Percentiles rank a stretch among this genome's conserved stretches.
phyloP scores from a whole-genome alignment of 2,888 invertebrate genomes.

The Papilio elwesi region DNA sequence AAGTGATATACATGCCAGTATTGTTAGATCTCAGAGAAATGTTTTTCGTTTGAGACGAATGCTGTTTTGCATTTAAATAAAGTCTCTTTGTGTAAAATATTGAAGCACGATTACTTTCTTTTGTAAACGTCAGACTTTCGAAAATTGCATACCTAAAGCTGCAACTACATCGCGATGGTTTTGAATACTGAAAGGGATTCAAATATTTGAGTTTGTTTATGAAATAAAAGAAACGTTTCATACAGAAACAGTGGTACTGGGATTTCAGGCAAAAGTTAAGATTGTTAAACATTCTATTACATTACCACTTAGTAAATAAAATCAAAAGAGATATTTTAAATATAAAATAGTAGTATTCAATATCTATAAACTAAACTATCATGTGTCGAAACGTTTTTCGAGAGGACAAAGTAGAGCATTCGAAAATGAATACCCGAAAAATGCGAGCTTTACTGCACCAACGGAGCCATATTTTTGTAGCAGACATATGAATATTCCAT shows the following conservation, averaged over 20 bases:
- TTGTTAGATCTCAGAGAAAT: slow-evolving; percentile 10
- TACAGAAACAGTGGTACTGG: background rate
- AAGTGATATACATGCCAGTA: background rate
- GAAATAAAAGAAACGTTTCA: background rate
- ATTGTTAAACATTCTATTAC: background rate
- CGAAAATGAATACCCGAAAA: slow-evolving; percentile 9
- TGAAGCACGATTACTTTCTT: slow-evolving; percentile 35
- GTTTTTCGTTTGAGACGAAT: slow-evolving; percentile 17
- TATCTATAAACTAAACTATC: no score
- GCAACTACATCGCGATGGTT: slow-evolving; percentile 7
- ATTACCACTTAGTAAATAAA: no score
- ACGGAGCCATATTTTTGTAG: slow-evolving; percentile 23
- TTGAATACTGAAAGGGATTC: slow-evolving; percentile 5
- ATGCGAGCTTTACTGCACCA: slow-evolving; percentile 11
- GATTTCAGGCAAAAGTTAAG: background rate
- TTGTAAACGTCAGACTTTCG: slow-evolving; percentile 25
- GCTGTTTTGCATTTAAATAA: slow-evolving; percentile 17
- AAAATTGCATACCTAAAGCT: slow-evolving; percentile 32
- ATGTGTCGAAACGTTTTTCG: background rate
- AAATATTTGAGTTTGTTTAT: background rate
- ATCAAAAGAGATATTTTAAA: background rate
- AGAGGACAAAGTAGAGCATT: background rate
- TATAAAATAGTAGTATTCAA: background rate
- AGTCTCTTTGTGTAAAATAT: slow-evolving; percentile 30
- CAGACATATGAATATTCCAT: slow-evolving; percentile 22